Conservation (phyloP, 2,888 invertebrate species). For the Cenopis cana region DNA sequence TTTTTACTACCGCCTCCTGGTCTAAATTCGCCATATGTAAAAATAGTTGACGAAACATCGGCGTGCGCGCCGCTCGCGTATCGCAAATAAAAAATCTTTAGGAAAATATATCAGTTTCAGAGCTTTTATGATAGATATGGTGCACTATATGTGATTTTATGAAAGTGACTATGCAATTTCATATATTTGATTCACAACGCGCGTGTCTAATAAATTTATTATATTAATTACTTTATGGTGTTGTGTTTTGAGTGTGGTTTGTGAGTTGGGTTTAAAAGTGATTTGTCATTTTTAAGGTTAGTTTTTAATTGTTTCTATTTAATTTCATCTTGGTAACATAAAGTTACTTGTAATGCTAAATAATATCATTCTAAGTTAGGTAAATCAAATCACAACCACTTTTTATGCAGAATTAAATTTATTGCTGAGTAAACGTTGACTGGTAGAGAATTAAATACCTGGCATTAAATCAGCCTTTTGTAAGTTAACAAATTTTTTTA, state of each 20-base stretch:
- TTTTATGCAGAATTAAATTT: too few relatives aligned
- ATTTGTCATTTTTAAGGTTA: neutral
- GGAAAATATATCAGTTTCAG: neutral
- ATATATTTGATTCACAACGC: too few relatives aligned
- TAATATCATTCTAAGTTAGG: too few relatives aligned
- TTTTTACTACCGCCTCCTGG: conserved; percentile 47
- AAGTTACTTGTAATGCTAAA: too few relatives aligned
- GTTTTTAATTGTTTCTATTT: neutral
- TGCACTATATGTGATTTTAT: neutral
- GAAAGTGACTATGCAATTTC: neutral
- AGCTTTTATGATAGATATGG: neutral
- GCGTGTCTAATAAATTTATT: neutral
- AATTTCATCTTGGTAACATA: too few relatives aligned
- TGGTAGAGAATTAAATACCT: too few relatives aligned
- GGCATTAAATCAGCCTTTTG: too few relatives aligned
- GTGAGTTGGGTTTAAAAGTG: neutral
- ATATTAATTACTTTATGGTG: neutral
- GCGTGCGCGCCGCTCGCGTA: conserved; percentile 17
- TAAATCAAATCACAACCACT: too few relatives aligned
- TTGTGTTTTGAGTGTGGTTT: neutral
- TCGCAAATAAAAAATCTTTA: neutral
- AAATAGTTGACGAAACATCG: conserved; percentile 59
- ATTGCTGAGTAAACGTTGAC: too few relatives aligned
- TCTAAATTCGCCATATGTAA: conserved; percentile 58
- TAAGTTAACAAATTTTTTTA: too few relatives aligned